Evolutionary conservation across 2,797 vertebrate species (phyloP), one percentile per base, ranked within the genome.

Genomic region (Schizopygopsis pylzovi): DNA sequence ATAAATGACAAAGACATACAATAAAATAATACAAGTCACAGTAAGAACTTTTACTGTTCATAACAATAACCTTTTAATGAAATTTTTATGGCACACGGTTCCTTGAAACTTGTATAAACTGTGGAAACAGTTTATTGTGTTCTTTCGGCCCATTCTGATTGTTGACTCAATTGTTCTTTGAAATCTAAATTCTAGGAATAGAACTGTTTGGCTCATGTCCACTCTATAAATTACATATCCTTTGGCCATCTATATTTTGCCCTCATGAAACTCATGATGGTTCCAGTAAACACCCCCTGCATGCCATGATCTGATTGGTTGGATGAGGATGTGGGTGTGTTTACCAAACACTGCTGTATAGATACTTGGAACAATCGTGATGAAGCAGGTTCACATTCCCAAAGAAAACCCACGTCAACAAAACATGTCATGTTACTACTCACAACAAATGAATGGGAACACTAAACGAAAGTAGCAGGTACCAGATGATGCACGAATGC

Each of bases 111-210:
- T 68, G 28, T 52, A 37, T n/a, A 22, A 52, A 68, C n/a, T n/a
- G 61, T 79, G 63, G 37, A 20, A 33, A 59, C 1, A 15, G 37
- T 70, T 84, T 84, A 83, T 73, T 47, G 71, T 83, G 43, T 56
- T 81, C 41, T 43, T 43, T 43, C 9, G 9, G 41, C 41, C 41
- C 41, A 43, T 43, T 43, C 43, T 47, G 25, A 49, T 63, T 75
- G 70, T 72, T 65, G 54, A 80, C 28, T 61, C 52, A 49, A 52
- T 56, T 63, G 71, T 41, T 77, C 79, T 82, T 22, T 77, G 81
- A 83, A 78, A 73, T 77, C 20, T 13, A 45, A 71, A n/a, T 82
- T 86, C 81, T 73, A 49, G 65, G 80, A 78, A 86, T 28, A 12
- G 37, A 68, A 56, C 73, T 70, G 71, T 49, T 67, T 65, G 73